Evolutionary conservation across 2,888 invertebrate genomes (phyloP), one percentile per base, ranked within the genome.

Genomic region (Coelogynopora nodosa): DNA sequence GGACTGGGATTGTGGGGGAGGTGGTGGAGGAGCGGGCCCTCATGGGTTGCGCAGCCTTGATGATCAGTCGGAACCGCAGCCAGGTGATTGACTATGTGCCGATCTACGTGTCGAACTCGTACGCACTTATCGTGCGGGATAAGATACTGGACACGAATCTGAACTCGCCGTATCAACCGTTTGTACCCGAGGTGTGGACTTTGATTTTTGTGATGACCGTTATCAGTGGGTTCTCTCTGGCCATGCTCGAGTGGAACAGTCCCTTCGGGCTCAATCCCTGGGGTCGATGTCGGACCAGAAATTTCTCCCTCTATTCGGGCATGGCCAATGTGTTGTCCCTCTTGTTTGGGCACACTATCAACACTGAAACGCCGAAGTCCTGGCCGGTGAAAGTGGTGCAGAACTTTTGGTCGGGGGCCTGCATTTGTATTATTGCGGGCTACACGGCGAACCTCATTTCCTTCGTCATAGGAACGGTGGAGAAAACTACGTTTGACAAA

Each of bases 191-290:
- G 27, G 27, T 85, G 27, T 85, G 85, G 85, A 27, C 67, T 28
- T 10, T 67, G 10, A 85, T 85, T 27, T 74, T 74, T 74, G 74
- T 23, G 18, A n/a, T 23, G 74, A 67, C 85, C 2, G 0, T 67
- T 27, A 28, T 67, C 67, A 67, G 85, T 29, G 85, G 85, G 27
- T 49, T 85, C 23, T 13, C 85, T 0, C 18, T 85, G 74, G 67
- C 85, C 23, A 0, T 49, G 0, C 28, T 85, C 49, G 85, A 85
- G 67, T 85, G 85, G 85, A 26, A 26, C n/a, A 85, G 85, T 85
- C 85, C 85, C 0, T 85, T 67, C 26, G 85, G 85, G 5, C 26
- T 85, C 23, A 85, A 85, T 23, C 85, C 85, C 1, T 67, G 74
- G 74, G 85, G 85, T 28, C 28, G 85, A 49, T 28, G 67, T 13